A percentile compares a stretch with the other conserved stretches of the same genome.
Evolutionary conservation across 2,888 invertebrate species (phyloP).

Genomic region (Apamea monoglypha): DNA sequence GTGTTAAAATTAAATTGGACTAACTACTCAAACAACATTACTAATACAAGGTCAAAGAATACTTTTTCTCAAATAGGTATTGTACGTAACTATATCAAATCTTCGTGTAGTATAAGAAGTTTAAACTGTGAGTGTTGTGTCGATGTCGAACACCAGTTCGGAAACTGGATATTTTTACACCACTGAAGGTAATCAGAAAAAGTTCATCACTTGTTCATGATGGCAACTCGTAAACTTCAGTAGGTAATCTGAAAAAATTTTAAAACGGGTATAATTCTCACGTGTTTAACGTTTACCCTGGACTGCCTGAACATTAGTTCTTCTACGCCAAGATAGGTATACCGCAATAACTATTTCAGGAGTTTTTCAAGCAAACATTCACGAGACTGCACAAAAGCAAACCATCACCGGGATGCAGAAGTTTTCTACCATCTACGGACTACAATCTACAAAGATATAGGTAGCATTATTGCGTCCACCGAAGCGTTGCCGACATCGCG

Average conservation of each 20-base stretch:
- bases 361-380: conserved; percentile 50
- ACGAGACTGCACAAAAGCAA: conserved; percentile 58
- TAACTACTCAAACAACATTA: conserved; percentile 54
- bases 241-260: conserved; percentile 61
- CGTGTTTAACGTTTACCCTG: conserved; percentile 1
- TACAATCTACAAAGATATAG: conserved; percentile 60
- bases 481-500: conserved; percentile 75
- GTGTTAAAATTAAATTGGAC: conserved; percentile 44
- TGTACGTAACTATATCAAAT: conserved; percentile 32
- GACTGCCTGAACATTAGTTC: neutral
- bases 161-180: conserved; percentile 26
- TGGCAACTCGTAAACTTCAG: conserved; percentile 44
- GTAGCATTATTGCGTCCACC: conserved; percentile 69
- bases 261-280: conserved; percentile 44
- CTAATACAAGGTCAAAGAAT: conserved; percentile 28
- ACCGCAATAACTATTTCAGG: neutral
- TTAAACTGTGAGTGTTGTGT: conserved; percentile 47
- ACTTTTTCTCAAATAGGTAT: conserved; percentile 39
- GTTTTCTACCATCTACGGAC: conserved; percentile 49
- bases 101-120: conserved; percentile 29
- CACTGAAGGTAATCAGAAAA: conserved; percentile 27
- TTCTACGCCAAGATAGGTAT: neutral
- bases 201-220: conserved; percentile 36
- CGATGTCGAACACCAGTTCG: conserved; percentile 41
- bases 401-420: conserved; percentile 39